phyloP scores from a whole-genome alignment of 2,113 vertebrate genomes.

The Gasterosteus aculeatus region DNA sequence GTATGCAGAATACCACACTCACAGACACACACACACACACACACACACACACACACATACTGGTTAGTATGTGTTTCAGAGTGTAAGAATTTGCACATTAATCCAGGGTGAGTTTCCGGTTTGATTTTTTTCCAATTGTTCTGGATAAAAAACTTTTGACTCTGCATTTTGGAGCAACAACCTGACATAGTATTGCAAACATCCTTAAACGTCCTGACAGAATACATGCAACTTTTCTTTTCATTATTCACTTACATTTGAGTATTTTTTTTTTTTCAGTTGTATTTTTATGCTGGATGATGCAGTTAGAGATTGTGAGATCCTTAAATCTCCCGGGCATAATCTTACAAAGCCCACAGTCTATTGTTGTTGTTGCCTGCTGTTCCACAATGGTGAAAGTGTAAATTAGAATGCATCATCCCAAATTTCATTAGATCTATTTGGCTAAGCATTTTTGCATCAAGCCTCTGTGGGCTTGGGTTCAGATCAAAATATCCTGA shows the following conservation, averaged over 20 bases:
- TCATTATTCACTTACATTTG: background rate
- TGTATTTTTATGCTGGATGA: background rate
- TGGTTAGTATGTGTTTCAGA: background rate
- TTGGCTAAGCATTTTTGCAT: background rate
- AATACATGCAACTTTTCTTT: slow-evolving; percentile 1
- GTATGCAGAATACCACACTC: slow-evolving; percentile 13
- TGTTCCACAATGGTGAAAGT: background rate
- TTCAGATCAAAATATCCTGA: too few relatives aligned
- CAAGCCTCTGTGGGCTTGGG: background rate
- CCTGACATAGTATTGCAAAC: slow-evolving; percentile 13
- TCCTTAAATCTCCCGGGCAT: background rate
- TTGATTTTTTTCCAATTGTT: slow-evolving; percentile 20
- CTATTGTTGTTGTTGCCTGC: background rate
- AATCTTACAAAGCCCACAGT: background rate
- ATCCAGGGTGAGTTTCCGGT: slow-evolving; percentile 15
- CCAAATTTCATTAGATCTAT: background rate
- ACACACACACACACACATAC: background rate
- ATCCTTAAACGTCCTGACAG: slow-evolving; percentile 5
- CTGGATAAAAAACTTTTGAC: slow-evolving; percentile 17
- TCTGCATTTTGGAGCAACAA: slow-evolving; percentile 24
- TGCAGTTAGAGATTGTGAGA: background rate
- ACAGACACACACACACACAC: background rate
- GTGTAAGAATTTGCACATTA: slow-evolving; percentile 13
- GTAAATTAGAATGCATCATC: background rate
- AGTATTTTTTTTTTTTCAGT: background rate